Conservation (phyloP, 2,113 vertebrate species). For the Cygnus buccinator region DNA sequence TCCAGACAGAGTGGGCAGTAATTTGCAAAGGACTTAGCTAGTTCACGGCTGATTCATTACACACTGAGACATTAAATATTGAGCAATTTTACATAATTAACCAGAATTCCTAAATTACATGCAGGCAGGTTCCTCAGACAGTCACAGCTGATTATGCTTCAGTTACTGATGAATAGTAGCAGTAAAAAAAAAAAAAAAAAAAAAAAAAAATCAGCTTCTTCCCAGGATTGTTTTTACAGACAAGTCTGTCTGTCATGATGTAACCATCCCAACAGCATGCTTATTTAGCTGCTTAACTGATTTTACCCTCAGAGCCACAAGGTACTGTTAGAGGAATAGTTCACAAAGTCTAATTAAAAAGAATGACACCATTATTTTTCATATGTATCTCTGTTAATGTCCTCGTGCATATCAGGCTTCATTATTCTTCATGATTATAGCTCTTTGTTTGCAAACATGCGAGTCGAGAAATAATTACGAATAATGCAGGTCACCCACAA, state of each 20-base stretch:
- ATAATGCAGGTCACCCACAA: not conserved
- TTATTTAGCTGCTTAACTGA: not conserved
- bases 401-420: not conserved
- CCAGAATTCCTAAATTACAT: slow-evolving; percentile 28
- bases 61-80: slow-evolving; percentile 35
- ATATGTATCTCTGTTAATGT: not conserved
- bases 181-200: slow-evolving; percentile 1
- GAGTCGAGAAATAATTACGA: slow-evolving; percentile 12
- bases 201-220: slow-evolving; percentile 8
- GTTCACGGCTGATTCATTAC: slow-evolving; percentile 33
- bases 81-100: slow-evolving; percentile 49
- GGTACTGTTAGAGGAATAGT: not conserved
- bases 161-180: not conserved
- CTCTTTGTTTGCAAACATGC: not conserved
- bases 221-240: not conserved
- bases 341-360: not conserved
- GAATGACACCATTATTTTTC: not conserved
- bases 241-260: not conserved
- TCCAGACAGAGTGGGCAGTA: slow-evolving; percentile 15
- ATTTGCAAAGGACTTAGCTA: slow-evolving; percentile 17
- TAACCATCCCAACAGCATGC: not conserved
- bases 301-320: not conserved
- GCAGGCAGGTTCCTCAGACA: not conserved
- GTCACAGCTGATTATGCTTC: not conserved
- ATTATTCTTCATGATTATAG: not conserved